Conservation (phyloP, 2,888 invertebrate genomes). For the Acrocyrtus sp. region DNA sequence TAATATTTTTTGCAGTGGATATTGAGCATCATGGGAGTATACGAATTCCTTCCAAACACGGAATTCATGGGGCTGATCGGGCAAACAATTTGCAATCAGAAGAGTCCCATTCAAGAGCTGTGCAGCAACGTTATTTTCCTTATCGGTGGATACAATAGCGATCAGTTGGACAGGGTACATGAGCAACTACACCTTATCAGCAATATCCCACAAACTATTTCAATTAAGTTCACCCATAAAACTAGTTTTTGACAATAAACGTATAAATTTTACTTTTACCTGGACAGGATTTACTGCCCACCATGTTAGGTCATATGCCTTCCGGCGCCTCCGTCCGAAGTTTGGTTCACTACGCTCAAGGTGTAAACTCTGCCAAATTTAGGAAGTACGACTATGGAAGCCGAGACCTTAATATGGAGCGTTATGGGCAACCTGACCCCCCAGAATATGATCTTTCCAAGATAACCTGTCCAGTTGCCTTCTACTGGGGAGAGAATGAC, state of each 20-base stretch:
- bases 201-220: too few species aligned
- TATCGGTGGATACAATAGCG: constrained; percentile 65
- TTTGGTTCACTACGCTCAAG: constrained; percentile 69
- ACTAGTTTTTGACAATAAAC: not conserved
- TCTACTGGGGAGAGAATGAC: constrained; percentile 72
- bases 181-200: too few species aligned
- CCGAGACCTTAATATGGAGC: constrained; percentile 69
- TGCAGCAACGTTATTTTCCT: constrained; percentile 66
- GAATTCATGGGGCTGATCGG: constrained; percentile 66
- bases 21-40: constrained; percentile 66
- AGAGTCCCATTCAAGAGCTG: constrained; percentile 63
- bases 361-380: constrained; percentile 69
- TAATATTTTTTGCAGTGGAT: too few species aligned
- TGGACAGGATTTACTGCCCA: constrained; percentile 69
- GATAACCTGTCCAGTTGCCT: constrained; percentile 74
- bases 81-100: constrained; percentile 62
- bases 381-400: constrained; percentile 80
- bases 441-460: constrained; percentile 73
- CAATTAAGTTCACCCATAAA: too few species aligned
- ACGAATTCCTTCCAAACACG: constrained; percentile 71
- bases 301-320: constrained; percentile 67
- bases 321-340: constrained; percentile 78
- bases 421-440: constrained; percentile 72
- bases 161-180: constrained; percentile 65
- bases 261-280: not conserved